Evolutionary conservation across 2,888 invertebrate genomes (phyloP).

Genomic region (Trissolcus brochymenae): DNA sequence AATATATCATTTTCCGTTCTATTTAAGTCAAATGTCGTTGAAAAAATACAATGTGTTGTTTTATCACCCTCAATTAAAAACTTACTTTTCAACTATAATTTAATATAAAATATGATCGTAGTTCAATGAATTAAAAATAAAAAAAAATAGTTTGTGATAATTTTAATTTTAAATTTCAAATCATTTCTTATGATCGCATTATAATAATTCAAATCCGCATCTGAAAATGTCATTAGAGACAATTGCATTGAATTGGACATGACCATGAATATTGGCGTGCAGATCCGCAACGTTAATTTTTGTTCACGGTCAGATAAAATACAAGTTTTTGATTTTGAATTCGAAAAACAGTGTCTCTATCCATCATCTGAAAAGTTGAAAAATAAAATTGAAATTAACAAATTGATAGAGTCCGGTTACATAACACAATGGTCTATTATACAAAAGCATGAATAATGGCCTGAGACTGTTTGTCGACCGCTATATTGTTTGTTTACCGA

Average conservation of each 20-base stretch:
- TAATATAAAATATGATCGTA: no score
- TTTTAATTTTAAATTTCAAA: not conserved
- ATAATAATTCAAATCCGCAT: constrained; percentile 33
- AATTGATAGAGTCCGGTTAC: no score
- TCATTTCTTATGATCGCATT: constrained; percentile 5
- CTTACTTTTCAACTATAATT: no score
- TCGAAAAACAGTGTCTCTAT: not conserved
- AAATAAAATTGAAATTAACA: constrained; percentile 1
- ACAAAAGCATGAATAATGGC: no score
- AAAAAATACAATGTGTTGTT: no score
- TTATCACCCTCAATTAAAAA: no score
- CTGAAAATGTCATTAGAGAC: constrained; percentile 21
- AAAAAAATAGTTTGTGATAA: no score
- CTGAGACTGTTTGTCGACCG: not conserved
- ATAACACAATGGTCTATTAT: no score
- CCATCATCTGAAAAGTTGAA: not conserved
- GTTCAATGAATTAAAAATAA: no score
- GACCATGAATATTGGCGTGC: constrained; percentile 49
- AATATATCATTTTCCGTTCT: no score
- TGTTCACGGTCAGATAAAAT: constrained; percentile 39
- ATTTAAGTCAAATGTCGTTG: no score
- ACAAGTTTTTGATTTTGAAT: constrained; percentile 4
- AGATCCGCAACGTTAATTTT: constrained; percentile 46
- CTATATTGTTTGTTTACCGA: no score
- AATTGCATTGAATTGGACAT: constrained; percentile 39